Conservation (phyloP, 2,888 invertebrate genomes). For the Drosophila anomelani region DNA sequence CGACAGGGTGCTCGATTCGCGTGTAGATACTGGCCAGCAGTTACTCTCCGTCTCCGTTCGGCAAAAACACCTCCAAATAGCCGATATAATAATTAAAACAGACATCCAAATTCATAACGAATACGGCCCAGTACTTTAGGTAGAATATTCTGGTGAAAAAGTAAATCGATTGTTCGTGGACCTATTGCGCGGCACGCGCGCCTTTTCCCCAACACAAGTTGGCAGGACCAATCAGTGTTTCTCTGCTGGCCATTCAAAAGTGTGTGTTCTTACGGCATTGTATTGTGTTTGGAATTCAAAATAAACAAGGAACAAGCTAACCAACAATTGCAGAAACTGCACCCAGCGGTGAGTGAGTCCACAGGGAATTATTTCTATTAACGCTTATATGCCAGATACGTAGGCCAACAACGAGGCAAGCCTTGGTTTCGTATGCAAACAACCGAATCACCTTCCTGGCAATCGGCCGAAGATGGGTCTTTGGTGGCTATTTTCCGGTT, state of each 20-base stretch:
- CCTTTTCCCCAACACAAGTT: constrained; percentile 27
- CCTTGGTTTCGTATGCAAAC: constrained; percentile 23
- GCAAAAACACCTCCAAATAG: not conserved
- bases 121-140: fast-evolving
- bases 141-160: not conserved
- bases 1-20: constrained; percentile 6
- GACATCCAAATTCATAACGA: not conserved
- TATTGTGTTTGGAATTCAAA: constrained; percentile 57
- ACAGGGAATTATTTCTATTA: not conserved
- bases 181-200: constrained; percentile 35
- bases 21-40: not conserved
- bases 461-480: constrained; percentile 6
- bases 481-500: not conserved
- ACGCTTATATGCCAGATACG: not conserved
- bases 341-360: constrained; percentile 57
- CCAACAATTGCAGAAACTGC: constrained; percentile 26
- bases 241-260: constrained; percentile 75
- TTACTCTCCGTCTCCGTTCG: too few relatives aligned
- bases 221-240: constrained; percentile 57
- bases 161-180: constrained; percentile 15
- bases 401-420: not conserved
- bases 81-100: too few relatives aligned
- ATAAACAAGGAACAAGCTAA: constrained; percentile 40
- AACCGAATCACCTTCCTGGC: constrained; percentile 7
- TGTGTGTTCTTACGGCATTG: constrained; percentile 55